Conservation (phyloP, 2,113 vertebrate genomes). For the Platanista minor region DNA sequence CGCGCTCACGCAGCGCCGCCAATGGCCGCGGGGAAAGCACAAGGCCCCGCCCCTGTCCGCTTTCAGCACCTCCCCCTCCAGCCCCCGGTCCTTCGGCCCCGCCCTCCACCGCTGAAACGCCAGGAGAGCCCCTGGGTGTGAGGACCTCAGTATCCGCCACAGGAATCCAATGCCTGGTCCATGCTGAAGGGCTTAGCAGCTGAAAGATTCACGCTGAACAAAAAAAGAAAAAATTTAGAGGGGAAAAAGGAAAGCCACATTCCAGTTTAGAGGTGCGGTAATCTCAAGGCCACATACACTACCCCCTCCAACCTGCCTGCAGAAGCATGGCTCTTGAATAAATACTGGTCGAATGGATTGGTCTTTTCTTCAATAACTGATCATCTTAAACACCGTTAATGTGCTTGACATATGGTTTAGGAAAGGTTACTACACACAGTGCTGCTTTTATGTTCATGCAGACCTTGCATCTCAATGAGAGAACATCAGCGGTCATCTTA, state of each 20-base stretch:
- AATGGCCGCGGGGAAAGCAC: constrained; percentile 74
- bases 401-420: constrained; percentile 1
- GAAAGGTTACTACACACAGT: neutral
- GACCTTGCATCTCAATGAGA: neutral
- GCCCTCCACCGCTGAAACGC: neutral
- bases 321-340: neutral
- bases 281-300: neutral
- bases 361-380: constrained; percentile 51
- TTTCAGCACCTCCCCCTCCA: neutral
- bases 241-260: neutral
- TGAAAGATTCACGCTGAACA: neutral
- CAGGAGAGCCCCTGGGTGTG: constrained; percentile 82
- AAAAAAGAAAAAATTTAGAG: neutral
- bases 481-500: neutral
- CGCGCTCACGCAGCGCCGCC: constrained; percentile 85
- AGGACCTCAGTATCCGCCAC: constrained; percentile 82
- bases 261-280: neutral
- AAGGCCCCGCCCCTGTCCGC: neutral
- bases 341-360: constrained; percentile 34
- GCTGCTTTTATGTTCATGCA: neutral
- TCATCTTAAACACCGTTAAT: constrained; percentile 40
- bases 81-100: neutral
- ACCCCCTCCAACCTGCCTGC: neutral
- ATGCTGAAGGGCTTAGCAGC: neutral
- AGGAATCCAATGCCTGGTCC: constrained; percentile 81